Evolutionary conservation across 2,797 vertebrate genomes (phyloP), one percentile per base, ranked within the genome.

Genomic region (Syngnathus acus): DNA sequence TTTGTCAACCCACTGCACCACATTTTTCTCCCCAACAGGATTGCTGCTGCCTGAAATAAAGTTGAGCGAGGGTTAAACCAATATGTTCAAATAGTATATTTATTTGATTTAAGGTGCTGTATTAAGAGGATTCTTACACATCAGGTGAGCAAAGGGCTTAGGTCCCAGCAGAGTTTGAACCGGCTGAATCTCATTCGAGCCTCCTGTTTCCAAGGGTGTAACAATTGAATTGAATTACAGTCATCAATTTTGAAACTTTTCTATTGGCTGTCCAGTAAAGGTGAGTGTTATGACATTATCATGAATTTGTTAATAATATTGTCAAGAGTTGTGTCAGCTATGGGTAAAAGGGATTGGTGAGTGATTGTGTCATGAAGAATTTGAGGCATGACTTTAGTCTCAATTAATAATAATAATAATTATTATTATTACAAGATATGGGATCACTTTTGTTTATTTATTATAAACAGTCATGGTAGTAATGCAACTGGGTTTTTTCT

Each of bases 91-190:
- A 11, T 13, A 57, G 23, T 17, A 48, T 32, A 17, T 38, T 37
- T 1, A 64, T 13, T 17, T 65, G 54, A 65, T 50, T 42, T 23
- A 11, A 26, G 17, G 9, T 9, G 13, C 2, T 37, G 23, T 16
- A 47, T 45, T 63, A 14, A 63, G 32, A 65, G 10, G 5, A 65
- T n/a, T 23, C 81, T 78, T 8, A 88, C 89, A 84, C 9, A 73
- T 65, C 14, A 89, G 65, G 42, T 90, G 87, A 69, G 86, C 89
- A 62, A 85, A 85, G 0, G 87, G 79, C 54, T 61, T 82, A 26
- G 48, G 43, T 11, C 64, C 16, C 11, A 3, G 9, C 21, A 6
- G 38, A 51, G 59, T 38, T 26, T 0, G 5, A 48, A 7, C 1
- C 26, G 7, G 11, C 21, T 37, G 53, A 69, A 78, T 69, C 19